Percentiles rank a stretch among this genome's conserved stretches.
Evolutionary conservation across 2,113 vertebrate species (phyloP).

Genomic region (Myxocyprinus asiaticus): DNA sequence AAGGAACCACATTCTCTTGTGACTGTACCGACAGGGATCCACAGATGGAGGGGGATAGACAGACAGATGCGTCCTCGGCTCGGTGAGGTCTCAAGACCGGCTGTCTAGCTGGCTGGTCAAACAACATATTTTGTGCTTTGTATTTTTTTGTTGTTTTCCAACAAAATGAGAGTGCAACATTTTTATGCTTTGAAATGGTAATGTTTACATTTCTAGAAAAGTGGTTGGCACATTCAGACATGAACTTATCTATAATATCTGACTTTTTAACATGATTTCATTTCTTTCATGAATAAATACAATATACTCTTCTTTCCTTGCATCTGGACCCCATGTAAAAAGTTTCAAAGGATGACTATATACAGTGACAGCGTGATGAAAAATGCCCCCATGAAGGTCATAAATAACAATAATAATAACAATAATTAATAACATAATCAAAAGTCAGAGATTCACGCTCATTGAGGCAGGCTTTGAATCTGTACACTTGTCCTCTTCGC

Average conservation of each 20-base stretch:
- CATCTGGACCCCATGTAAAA: conserved; percentile 71
- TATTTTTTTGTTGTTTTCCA: conserved; percentile 70
- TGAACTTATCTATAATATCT: conserved; percentile 68
- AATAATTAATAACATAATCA: conserved; percentile 60
- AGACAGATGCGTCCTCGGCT: conserved; percentile 39
- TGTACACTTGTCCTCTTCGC: conserved; percentile 36
- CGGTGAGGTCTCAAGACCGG: conserved; percentile 48
- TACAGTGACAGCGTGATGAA: conserved; percentile 69
- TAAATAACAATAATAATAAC: conserved; percentile 75
- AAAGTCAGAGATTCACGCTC: conserved; percentile 63
- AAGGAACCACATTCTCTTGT: conserved; percentile 67
- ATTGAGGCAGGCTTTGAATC: conserved; percentile 43
- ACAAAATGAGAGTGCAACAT: conserved; percentile 79
- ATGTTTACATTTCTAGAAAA: conserved; percentile 73
- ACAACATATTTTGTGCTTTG: conserved; percentile 79
- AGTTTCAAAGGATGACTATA: conserved; percentile 76
- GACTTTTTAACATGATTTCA: conserved; percentile 58
- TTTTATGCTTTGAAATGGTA: conserved; percentile 68
- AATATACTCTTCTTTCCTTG: conserved; percentile 76
- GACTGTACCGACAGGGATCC: conserved; percentile 60
- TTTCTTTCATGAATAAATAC: conserved; percentile 80
- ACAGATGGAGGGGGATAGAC: conserved; percentile 41
- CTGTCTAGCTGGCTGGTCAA: conserved; percentile 53
- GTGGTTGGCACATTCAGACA: conserved; percentile 83
- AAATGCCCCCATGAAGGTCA: conserved; percentile 62